Evolutionary conservation across 2,113 vertebrate species (phyloP), one percentile per base, ranked within the genome.

Genomic region (Mormyrus iriodes): DNA sequence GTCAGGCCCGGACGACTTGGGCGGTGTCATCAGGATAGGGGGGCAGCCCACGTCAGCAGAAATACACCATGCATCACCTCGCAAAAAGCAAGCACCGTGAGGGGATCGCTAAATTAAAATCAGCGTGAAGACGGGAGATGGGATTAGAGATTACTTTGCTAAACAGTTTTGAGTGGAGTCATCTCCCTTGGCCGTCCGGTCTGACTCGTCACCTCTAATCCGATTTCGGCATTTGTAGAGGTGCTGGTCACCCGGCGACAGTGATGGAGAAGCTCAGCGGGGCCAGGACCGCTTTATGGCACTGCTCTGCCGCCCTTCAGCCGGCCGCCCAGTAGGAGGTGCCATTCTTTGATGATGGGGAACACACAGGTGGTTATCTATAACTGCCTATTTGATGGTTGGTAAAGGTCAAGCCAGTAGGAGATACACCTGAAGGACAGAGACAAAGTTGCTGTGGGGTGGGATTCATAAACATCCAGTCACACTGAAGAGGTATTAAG

Each of bases 1-100:
- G 88, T 95, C 95, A 94, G 90, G 93, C 93, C 94, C 19, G 88
- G 91, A 88, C 89, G 93, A 92, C 91, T 93, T 91, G 91, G 92
- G 90, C 48, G 73, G 73, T 88, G 88, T 82, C 90, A 27, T 93
- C 93, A 95, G 52, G 76, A 91, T 91, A 91, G 73, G 61, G 42
- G 46, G 93, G 92, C 92, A 91, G 90, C 88, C 90, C 49, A 49
- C 19, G 90, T 91, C 84, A 49, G 88, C 31, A 58, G 0, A 85
- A 24, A 61, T 19, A 24, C 52, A 87, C 35, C 85, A 21, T 27
- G 19, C 42, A 0, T 87, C 35, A n/a, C 39, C 21, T 87, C 8
- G 3, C 24, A 10, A 24, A n/a, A 65, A 39, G 21, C 46, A 48
- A 58, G 24, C 6, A 27, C 85, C 12, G 21, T 2, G 53, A 44